phyloP scores from a whole-genome alignment of 2,113 vertebrate species.

The Pipra filicauda region DNA sequence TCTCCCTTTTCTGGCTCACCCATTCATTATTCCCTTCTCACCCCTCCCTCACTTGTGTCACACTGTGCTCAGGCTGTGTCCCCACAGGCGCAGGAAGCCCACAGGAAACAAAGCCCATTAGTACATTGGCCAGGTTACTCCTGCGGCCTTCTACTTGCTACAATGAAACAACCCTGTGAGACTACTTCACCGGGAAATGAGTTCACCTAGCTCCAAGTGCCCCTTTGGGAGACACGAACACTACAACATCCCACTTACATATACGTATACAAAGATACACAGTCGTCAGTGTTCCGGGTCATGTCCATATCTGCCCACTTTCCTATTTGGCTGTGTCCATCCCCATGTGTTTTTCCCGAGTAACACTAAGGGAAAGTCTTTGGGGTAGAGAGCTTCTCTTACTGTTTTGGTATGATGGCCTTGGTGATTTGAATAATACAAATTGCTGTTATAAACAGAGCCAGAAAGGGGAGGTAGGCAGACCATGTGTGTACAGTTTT shows the following conservation, averaged over 20 bases:
- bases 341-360: background rate
- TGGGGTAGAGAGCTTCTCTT: background rate
- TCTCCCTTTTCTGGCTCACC: background rate
- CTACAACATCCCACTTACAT: background rate
- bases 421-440: background rate
- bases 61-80: background rate
- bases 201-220: background rate
- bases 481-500: background rate
- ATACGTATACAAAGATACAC: background rate
- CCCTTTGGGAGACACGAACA: too few relatives aligned
- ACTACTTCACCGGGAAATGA: background rate
- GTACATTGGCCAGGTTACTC: background rate
- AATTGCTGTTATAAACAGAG: background rate
- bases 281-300: background rate
- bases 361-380: background rate
- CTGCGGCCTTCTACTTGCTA: background rate
- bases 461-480: background rate
- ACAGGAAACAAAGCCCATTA: background rate
- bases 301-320: fast-evolving
- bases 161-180: background rate
- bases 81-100: background rate
- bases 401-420: background rate
- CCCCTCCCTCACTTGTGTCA: background rate
- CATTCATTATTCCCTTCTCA: background rate
- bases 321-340: background rate